phyloP scores from a whole-genome alignment of 2,888 invertebrate species.

The Pollenia amentaria region DNA sequence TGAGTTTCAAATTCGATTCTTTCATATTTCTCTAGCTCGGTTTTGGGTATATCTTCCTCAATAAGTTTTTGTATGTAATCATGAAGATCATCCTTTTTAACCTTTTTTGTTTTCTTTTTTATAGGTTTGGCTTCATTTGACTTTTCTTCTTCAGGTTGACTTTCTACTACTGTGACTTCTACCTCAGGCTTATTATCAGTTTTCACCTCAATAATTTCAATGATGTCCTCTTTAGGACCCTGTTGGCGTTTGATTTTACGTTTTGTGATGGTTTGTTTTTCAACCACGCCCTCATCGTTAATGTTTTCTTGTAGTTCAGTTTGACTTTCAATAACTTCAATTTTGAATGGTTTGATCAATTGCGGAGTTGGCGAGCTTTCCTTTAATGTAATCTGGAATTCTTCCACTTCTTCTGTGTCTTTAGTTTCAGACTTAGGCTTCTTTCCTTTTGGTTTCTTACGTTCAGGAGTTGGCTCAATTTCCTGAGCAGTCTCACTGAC shows the following conservation, averaged over 20 bases:
- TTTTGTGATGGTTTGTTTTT: conserved; percentile 84
- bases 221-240: conserved; percentile 82
- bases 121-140: conserved; percentile 78
- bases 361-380: conserved; percentile 79
- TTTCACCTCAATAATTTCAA: conserved; percentile 83
- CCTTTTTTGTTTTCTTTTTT: conserved; percentile 82
- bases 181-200: conserved; percentile 82
- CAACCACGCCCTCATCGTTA: conserved; percentile 81
- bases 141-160: conserved; percentile 79
- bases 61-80: conserved; percentile 83
- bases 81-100: conserved; percentile 82
- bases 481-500: conserved; percentile 59
- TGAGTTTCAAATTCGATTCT: conserved; percentile 82
- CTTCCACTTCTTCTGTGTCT: conserved; percentile 76
- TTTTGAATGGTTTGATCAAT: conserved; percentile 63
- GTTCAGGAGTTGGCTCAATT: conserved; percentile 74
- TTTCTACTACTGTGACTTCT: conserved; percentile 80
- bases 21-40: conserved; percentile 84
- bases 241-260: conserved; percentile 84
- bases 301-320: conserved; percentile 71
- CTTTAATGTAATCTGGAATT: conserved; percentile 84
- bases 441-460: conserved; percentile 71
- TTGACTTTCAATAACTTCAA: conserved; percentile 74
- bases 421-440: conserved; percentile 49
- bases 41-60: conserved; percentile 83